Conservation (phyloP, 1,140 invertebrate species). For the Drosophila punjabiensis region DNA sequence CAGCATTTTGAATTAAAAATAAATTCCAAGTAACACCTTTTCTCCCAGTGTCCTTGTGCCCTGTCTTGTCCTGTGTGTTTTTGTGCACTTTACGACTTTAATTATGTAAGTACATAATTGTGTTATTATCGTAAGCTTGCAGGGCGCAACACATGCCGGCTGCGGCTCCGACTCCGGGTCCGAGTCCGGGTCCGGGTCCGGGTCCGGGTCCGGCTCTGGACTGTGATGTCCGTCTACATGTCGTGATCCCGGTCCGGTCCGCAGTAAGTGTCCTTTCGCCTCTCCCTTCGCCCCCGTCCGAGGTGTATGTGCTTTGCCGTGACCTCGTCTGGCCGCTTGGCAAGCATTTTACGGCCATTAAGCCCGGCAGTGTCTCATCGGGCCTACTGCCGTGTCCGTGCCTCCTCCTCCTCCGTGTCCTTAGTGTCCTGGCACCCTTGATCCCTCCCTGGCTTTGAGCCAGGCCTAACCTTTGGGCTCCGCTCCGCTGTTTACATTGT, state of each 20-base stretch:
- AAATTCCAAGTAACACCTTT: not conserved
- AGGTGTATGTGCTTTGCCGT: slow-evolving; percentile 44
- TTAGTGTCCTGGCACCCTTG: not conserved
- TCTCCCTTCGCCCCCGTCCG: too few relatives aligned
- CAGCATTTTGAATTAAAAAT: too few relatives aligned
- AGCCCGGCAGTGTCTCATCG: slow-evolving; percentile 63
- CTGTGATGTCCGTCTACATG: slow-evolving; percentile 18
- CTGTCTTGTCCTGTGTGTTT: slow-evolving; percentile 47
- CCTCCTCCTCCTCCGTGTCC: too few relatives aligned
- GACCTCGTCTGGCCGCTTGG: slow-evolving; percentile 69
- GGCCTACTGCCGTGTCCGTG: slow-evolving; percentile 13
- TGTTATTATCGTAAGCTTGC: slow-evolving; percentile 80
- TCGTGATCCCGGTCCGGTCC: slow-evolving; percentile 26
- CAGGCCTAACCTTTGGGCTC: slow-evolving; percentile 42
- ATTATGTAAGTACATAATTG: slow-evolving; percentile 84
- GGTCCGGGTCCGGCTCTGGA: slow-evolving; percentile 13
- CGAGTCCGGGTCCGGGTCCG: slow-evolving; percentile 16
- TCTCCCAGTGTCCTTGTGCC: not conserved
- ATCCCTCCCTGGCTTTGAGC: slow-evolving; percentile 19
- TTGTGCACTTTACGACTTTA: slow-evolving; percentile 81
- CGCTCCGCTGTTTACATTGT: slow-evolving; percentile 61
- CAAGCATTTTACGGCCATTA: slow-evolving; percentile 80
- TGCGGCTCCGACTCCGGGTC: slow-evolving; percentile 5
- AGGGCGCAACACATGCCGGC: slow-evolving; percentile 44
- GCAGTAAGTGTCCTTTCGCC: slow-evolving; percentile 7